Percentiles rank a stretch among this genome's conserved stretches.
These are phyloP conservation scores for Irena cyanogastra DNA, from an alignment of 2,113 vertebrate species.

Conservation along the genomic window DNA sequence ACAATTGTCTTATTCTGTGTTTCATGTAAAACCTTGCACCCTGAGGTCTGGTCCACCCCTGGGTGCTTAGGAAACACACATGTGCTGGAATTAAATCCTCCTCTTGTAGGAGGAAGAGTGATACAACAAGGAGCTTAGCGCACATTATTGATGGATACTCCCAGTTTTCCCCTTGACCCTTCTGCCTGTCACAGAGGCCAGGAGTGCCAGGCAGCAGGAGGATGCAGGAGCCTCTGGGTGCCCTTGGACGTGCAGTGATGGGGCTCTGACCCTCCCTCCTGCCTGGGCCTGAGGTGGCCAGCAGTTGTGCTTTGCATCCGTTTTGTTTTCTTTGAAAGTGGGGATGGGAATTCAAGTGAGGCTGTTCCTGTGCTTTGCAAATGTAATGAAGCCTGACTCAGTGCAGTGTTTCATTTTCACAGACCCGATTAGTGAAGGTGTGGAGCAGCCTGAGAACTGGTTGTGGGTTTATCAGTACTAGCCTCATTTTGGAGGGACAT, in stretches of 20 bases:
- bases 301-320: background rate
- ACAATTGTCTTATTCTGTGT: background rate
- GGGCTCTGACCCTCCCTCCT: background rate
- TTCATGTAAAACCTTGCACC: background rate
- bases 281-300: accelerated
- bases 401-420: background rate
- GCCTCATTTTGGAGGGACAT: background rate
- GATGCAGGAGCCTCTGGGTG: background rate
- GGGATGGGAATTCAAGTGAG: background rate
- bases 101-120: background rate
- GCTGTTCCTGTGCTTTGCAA: background rate
- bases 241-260: accelerated
- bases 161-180: background rate
- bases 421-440: accelerated
- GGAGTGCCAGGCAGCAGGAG: background rate
- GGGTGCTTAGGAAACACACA: background rate
- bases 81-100: background rate
- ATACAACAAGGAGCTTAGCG: background rate
- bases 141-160: background rate
- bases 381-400: background rate
- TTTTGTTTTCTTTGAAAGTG: background rate
- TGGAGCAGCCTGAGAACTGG: background rate
- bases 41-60: background rate
- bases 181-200: background rate
- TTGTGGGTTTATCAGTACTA: background rate